These are phyloP conservation scores for Myotis vivesi DNA, from an alignment of 2,797 vertebrate genomes.

Conservation along the genomic window DNA sequence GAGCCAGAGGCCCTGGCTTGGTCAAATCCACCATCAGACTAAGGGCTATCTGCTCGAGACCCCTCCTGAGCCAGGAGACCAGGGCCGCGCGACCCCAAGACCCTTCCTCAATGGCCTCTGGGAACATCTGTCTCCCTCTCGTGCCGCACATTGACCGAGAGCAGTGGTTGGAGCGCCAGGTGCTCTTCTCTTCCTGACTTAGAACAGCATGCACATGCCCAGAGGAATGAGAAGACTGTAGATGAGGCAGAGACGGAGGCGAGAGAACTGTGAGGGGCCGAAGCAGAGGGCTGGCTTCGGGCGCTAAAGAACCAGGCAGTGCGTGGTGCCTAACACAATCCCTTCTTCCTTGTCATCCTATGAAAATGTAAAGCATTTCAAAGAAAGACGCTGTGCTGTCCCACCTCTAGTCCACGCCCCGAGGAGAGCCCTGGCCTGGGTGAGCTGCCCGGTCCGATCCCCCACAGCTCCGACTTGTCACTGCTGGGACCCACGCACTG, in stretches of 20 bases:
- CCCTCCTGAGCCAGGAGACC: neutral
- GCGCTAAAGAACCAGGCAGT: neutral
- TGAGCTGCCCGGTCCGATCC: too few relatives aligned
- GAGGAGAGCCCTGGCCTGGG: neutral
- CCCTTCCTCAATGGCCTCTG: neutral
- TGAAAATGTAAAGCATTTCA: conserved; percentile 55
- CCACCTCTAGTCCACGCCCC: conserved; percentile 32
- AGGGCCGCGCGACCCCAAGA: neutral
- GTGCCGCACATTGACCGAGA: neutral
- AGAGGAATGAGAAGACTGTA: neutral
- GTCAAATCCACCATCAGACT: neutral
- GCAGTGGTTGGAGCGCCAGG: neutral
- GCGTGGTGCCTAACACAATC: neutral
- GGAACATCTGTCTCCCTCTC: neutral
- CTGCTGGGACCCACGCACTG: neutral
- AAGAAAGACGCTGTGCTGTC: conserved; percentile 12
- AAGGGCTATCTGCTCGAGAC: neutral
- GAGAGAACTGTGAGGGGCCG: neutral
- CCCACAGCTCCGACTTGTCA: neutral
- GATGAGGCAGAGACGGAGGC: neutral
- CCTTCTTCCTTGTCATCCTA: conserved; percentile 42
- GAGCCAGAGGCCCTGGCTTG: accelerated
- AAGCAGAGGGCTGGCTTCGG: neutral
- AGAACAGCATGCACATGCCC: neutral
- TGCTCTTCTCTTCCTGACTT: neutral